These are phyloP conservation scores for Sebastiscus albofasciatus DNA, from an alignment of 2,797 vertebrate species.

Conservation along the genomic window DNA sequence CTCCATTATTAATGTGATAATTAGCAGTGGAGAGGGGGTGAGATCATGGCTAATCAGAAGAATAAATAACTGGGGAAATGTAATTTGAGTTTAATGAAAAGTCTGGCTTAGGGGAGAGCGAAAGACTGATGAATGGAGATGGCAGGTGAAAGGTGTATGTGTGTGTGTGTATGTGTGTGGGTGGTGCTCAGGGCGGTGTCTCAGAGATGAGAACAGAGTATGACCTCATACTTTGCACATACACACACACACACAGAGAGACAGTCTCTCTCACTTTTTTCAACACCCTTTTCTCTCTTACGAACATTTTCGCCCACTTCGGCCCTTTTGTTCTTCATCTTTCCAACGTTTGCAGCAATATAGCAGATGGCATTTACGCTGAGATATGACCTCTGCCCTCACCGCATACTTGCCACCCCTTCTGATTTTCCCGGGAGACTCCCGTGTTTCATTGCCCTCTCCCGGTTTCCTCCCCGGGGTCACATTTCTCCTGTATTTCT, in stretches of 20 bases:
- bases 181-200: constrained; percentile 22
- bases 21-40: constrained; percentile 76
- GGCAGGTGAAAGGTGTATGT: constrained; percentile 34
- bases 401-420: background rate
- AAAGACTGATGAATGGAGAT: constrained; percentile 56
- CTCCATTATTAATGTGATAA: constrained; percentile 85
- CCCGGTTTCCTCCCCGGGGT: too few relatives aligned
- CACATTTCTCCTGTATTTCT: too few relatives aligned
- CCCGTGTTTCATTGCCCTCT: too few relatives aligned
- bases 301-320: background rate
- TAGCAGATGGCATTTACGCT: constrained; percentile 17
- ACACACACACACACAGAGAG: background rate
- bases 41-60: constrained; percentile 80
- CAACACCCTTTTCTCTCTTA: constrained; percentile 1
- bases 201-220: constrained; percentile 47
- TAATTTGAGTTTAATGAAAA: constrained; percentile 83
- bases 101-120: constrained; percentile 48
- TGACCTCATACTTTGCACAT: constrained; percentile 67
- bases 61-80: constrained; percentile 81
- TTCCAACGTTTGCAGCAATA: constrained; percentile 8
- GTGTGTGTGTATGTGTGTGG: constrained; percentile 6
- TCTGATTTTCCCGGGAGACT: too few relatives aligned
- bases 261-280: background rate
- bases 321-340: constrained; percentile 11
- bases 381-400: constrained; percentile 5